Percentiles rank a stretch among this genome's conserved stretches.
phyloP scores from a whole-genome alignment of 2,888 invertebrate genomes.

The Orthosia gracilis region DNA sequence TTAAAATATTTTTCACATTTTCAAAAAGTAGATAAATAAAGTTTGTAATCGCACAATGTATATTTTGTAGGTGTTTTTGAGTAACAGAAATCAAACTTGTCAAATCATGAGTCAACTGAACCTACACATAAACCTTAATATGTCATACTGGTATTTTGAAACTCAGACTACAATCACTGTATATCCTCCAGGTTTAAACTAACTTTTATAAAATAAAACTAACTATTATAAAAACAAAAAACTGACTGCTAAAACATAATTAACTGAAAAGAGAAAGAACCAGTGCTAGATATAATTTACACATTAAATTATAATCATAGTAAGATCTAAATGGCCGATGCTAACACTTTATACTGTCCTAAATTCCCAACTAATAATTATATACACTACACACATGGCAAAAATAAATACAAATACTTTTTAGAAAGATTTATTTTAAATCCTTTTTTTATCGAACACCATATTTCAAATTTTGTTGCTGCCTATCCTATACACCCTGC shows the following conservation, averaged over 20 bases:
- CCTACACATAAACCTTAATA: background rate
- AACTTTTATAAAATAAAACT: too few relatives aligned
- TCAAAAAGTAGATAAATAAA: background rate
- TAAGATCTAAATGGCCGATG: constrained; percentile 7
- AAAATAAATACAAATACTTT: background rate
- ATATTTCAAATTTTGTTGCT: constrained; percentile 45
- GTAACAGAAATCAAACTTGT: background rate
- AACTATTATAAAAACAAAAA: too few relatives aligned
- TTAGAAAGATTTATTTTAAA: background rate
- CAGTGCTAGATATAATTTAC: too few relatives aligned
- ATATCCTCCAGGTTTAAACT: background rate
- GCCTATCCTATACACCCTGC: constrained; percentile 2
- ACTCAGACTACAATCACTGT: background rate
- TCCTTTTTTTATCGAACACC: background rate
- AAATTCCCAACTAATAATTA: background rate
- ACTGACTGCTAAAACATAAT: too few relatives aligned
- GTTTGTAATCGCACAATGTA: background rate
- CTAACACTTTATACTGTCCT: background rate
- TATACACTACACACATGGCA: background rate
- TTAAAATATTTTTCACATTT: too few relatives aligned
- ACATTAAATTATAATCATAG: background rate
- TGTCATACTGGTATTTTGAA: background rate
- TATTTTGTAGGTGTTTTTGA: background rate
- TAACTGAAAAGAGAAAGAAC: too few relatives aligned
- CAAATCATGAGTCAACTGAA: too few relatives aligned